Percentiles rank a stretch among this genome's conserved stretches.
Conservation (phyloP, 2,797 vertebrate genomes). For the Sebastolobus alascanus region DNA sequence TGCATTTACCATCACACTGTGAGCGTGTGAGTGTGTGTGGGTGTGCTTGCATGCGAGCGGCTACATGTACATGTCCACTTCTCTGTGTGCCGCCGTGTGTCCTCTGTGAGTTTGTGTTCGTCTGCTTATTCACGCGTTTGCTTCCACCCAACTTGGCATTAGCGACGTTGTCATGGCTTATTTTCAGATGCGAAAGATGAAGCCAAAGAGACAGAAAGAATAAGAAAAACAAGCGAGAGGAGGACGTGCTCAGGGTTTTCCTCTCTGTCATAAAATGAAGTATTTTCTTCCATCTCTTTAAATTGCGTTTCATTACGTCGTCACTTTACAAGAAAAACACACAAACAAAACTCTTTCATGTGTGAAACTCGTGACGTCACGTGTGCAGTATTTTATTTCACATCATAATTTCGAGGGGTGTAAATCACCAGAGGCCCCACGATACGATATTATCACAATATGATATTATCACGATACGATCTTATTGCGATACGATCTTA, state of each 20-base stretch:
- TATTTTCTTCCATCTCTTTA: conserved; percentile 42
- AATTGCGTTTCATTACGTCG: conserved; percentile 28
- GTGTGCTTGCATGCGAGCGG: conserved; percentile 48
- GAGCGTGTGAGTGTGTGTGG: conserved; percentile 36
- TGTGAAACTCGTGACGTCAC: neutral
- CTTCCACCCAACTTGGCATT: conserved; percentile 70
- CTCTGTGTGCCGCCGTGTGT: conserved; percentile 66
- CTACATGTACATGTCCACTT: conserved; percentile 58
- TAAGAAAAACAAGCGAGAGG: conserved; percentile 7
- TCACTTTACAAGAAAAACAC: neutral
- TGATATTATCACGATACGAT: too few species aligned
- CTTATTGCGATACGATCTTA: too few species aligned
- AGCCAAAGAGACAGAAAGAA: conserved; percentile 13
- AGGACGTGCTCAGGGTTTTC: conserved; percentile 22
- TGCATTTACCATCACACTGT: conserved; percentile 76
- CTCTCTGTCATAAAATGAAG: conserved; percentile 32
- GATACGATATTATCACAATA: too few species aligned
- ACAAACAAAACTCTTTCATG: neutral
- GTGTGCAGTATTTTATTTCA: too few species aligned
- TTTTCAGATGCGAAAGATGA: conserved; percentile 46
- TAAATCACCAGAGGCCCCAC: too few species aligned
- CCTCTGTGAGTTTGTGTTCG: conserved; percentile 69
- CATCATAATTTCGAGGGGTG: too few species aligned
- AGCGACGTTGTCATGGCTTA: conserved; percentile 37
- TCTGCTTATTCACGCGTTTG: conserved; percentile 74